Percentiles rank a stretch among this genome's conserved stretches.
Evolutionary conservation across 2,797 vertebrate genomes (phyloP).

Genomic region (Thunnus albacares): DNA sequence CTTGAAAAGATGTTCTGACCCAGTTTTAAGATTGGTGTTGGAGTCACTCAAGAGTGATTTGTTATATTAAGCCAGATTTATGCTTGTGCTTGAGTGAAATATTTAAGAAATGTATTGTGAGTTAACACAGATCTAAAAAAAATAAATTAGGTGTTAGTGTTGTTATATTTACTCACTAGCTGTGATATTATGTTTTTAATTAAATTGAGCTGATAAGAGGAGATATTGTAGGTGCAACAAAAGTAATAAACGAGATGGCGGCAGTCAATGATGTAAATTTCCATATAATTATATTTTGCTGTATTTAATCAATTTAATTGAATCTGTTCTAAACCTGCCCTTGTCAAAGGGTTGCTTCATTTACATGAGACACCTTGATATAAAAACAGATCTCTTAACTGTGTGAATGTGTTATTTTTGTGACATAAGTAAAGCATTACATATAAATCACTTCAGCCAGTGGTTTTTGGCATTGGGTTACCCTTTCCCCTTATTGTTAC

Average conservation of each 20-base stretch:
- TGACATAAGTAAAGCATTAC: slow-evolving; percentile 24
- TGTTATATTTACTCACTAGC: background rate
- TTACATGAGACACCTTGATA: background rate
- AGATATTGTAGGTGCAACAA: background rate
- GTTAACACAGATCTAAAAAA: background rate
- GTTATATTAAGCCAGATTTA: background rate
- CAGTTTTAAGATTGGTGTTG: background rate
- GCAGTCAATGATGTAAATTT: background rate
- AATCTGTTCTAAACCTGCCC: background rate
- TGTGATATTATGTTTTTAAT: background rate
- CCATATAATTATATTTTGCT: background rate
- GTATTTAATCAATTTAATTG: background rate
- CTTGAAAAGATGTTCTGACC: background rate
- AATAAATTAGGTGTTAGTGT: background rate
- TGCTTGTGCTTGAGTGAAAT: background rate
- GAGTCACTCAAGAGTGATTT: background rate
- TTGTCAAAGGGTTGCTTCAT: slow-evolving; percentile 4
- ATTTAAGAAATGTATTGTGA: background rate
- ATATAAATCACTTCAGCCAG: slow-evolving; percentile 28
- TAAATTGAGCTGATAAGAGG: background rate
- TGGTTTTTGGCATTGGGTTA: slow-evolving; percentile 38
- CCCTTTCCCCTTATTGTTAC: slow-evolving; percentile 15
- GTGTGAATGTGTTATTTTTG: slow-evolving; percentile 41
- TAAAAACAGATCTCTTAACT: slow-evolving; percentile 27
- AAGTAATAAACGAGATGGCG: background rate